Evolutionary conservation across 2,888 invertebrate genomes (phyloP).

Genomic region (Alsophila aescularia): DNA sequence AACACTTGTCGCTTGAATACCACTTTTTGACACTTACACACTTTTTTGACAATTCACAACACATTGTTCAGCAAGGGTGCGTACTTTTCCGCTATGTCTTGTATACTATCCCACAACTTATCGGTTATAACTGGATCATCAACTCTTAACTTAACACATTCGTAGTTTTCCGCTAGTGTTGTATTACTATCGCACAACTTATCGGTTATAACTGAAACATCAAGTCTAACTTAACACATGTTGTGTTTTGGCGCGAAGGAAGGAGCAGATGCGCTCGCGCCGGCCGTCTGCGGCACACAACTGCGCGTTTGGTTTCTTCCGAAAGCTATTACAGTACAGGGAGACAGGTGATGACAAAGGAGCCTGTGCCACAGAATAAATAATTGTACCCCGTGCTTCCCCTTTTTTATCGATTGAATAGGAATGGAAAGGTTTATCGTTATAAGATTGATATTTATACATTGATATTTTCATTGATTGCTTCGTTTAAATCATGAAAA

Average conservation of each 20-base stretch:
- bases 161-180: too few relatives aligned
- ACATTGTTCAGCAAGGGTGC: too few relatives aligned
- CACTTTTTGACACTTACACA: constrained; percentile 12
- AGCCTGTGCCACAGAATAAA: too few relatives aligned
- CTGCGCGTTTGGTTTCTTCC: constrained; percentile 66
- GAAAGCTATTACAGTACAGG: constrained; percentile 73
- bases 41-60: background rate
- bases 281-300: constrained; percentile 55
- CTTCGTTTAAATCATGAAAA: too few relatives aligned
- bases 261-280: constrained; percentile 73
- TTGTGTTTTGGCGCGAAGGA: constrained; percentile 68
- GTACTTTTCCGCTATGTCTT: too few relatives aligned
- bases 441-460: background rate
- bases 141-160: background rate
- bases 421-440: constrained; percentile 1
- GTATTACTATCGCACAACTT: too few relatives aligned
- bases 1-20: constrained; percentile 27
- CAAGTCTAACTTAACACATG: constrained; percentile 44
- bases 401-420: constrained; percentile 50
- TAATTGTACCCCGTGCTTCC: constrained; percentile 77
- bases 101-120: too few relatives aligned
- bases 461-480: background rate
- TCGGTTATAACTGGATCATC: background rate
- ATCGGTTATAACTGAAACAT: background rate
- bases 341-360: constrained; percentile 80